Evolutionary conservation across 1,140 invertebrate species (phyloP), one percentile per base, ranked within the genome.

Genomic region (Papilio polyxenes): DNA sequence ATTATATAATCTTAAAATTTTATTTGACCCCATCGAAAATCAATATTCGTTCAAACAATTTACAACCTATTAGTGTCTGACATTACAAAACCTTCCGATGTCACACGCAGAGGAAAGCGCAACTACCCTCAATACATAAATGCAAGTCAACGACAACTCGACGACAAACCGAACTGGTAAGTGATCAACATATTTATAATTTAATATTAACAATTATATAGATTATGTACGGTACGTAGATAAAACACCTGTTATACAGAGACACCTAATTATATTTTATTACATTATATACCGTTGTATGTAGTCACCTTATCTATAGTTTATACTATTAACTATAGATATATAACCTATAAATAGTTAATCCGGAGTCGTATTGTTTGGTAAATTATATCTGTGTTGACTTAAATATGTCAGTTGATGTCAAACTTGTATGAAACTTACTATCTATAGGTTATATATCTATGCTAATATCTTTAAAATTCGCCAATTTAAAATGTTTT

Each of bases 201-300:
- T 92, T 90, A 92, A 92, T 92, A 92, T 92, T 94, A 94, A 94
- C 92, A 94, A 93, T 87, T 91, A 94, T 94, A 93, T 94, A 93
- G 88, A 92, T 92, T 94, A 92, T 92, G 91, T 92, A 85, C 76
- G 86, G 37, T 89, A 91, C 85, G 87, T 89, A 89, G 88, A 89
- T 88, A 93, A 37, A 92, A 94, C 89, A 91, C 89, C 92, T 94
- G 92, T 93, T 92, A 93, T 89, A 94, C 91, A 93, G 92, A 94
- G 92, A 94, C 91, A 92, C 89, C 91, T 93, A 93, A 83, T 90
- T 89, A 88, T 88, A 90, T 89, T 85, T 87, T 88, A 77, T 85
- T 85, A 83, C 84, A 87, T 89, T 90, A 90, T 85, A 77, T 82
- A 89, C 90, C 92, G 90, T 89, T 90, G 90, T 86, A 87, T 89